Base-by-base conservation (phyloP, 92 coral and sea anemone species). In the Epizoanthus scotinus region DNA sequence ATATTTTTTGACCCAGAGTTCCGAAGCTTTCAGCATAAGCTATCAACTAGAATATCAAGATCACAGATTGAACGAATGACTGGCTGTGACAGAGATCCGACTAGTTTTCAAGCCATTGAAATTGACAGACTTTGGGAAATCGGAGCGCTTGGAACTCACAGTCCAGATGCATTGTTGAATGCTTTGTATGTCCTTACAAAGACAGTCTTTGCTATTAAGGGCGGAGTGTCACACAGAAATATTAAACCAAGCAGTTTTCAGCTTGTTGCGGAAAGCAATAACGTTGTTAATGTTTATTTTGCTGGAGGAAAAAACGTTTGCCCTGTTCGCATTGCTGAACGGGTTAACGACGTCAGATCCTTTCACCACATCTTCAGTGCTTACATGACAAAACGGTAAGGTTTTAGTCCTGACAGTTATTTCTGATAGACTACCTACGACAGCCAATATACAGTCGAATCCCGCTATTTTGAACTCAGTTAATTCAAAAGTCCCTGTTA, bases 1-100 rank as follows among this genome's bases (percentile, higher is more conserved):
- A 64, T 64, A 8, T 64, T 64, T 47, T 64, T 64, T 64, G 70
- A 64, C 47, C 70, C 70, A 14, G 70, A 64, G 47, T 64, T 64
- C 36, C 40, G 44, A 64, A 40, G 47, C n/a, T 64, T 64, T 64
- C 70, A 64, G 70, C 29, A 40, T 20, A 64, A 64, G 27, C 34
- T 64, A 40, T 64, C 70, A 29, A 47, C 17, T 29, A 64, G 44
- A 40, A 64, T 64, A 64, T 64, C 70, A 8, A 44, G 20, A 13
- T 20, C 70, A 29, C 70, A 31, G 47, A 10, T 28, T 29, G 70
- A 64, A 20, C 31, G 70, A 40, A 64, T 17, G 47, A 20, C 70
- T 8, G 36, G 4, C 1, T 29, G 28, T 64, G 70, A 64, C 70
- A 64, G 47, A 64, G 70, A 64, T 20, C 70, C 70, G 3, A 64